Base-by-base conservation (phyloP, 2,797 vertebrate genomes). In the Arrhamphus sclerolepis region DNA sequence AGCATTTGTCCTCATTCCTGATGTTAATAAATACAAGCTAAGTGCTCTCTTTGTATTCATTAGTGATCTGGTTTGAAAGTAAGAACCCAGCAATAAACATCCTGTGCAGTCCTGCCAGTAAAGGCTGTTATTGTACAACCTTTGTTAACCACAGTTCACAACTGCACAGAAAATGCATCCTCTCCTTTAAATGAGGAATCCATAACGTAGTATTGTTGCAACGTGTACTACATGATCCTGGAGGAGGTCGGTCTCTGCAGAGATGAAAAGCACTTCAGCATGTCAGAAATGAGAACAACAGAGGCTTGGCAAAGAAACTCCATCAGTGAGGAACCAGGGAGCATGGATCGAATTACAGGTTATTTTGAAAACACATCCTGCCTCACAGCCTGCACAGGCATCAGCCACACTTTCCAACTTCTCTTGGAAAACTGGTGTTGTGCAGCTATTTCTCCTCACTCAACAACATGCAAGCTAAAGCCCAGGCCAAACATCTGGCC, bases 281-380 rank as follows among this genome's bases (percentile, higher is more conserved):
- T 66, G 70, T 76, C 70, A 63, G 51, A 63, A 80, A 70, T 44
- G 46, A 74, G 69, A 79, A 81, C 62, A 81, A 70, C 55, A 43
- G 71, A 61, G 51, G 26, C 51, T 31, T 46, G 28, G 46, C 1
- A 40, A 60, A 55, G 66, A 72, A 81, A 62, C 54, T 57, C 72
- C 76, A 71, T 66, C 68, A 66, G 78, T 52, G 67, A 71, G 68
- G 69, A 72, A 61, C 39, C 0, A 22, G 17, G 55, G 47, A 48
- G 68, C 26, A 42, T 1, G 68, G 70, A 54, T 68, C 68, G 52
- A 62, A 78, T 84, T 76, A 79, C 73, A 59, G 77, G 51, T 68
- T 65, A 72, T 65, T 69, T 52, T 56, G 56, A 72, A 65, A 78
- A 77, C 62, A 62, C 6, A 50, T 77, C 62, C 75, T 62, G 58